Evolutionary conservation across 2,113 vertebrate species (phyloP).

Genomic region (Otocyon megalotis): DNA sequence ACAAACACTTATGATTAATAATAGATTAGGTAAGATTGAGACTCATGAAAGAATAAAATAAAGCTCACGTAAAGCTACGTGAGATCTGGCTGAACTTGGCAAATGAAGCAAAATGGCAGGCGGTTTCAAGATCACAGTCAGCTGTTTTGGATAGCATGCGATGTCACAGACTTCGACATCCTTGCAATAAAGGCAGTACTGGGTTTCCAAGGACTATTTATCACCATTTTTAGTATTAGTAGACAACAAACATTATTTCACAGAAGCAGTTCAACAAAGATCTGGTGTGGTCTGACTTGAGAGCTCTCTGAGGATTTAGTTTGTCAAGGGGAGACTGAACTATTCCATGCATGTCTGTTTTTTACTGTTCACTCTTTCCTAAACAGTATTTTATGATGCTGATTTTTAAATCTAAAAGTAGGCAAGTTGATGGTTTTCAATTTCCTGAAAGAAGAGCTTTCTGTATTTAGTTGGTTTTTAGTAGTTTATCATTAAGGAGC

Average conservation of each 20-base stretch:
- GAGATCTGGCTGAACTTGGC: background rate
- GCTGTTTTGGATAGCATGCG: background rate
- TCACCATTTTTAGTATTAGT: background rate
- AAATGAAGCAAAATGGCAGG: background rate
- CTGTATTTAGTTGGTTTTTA: background rate
- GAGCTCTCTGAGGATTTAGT: no score
- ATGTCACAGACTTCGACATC: background rate
- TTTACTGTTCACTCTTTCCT: background rate
- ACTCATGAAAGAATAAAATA: background rate
- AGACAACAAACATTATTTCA: no score
- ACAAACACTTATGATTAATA: background rate
- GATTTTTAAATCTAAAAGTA: background rate
- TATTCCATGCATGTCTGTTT: background rate
- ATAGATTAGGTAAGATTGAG: background rate
- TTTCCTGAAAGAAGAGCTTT: background rate
- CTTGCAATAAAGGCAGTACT: background rate
- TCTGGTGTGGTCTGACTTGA: accelerated
- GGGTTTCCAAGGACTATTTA: background rate
- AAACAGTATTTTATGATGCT: background rate
- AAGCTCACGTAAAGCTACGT: background rate
- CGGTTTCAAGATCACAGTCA: background rate
- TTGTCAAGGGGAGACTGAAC: background rate
- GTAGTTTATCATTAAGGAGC: background rate
- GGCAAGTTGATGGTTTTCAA: background rate
- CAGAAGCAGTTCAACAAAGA: background rate